Evolutionary conservation across 1,140 invertebrate species (phyloP).

Genomic region (Aphelinus atriplicis): DNA sequence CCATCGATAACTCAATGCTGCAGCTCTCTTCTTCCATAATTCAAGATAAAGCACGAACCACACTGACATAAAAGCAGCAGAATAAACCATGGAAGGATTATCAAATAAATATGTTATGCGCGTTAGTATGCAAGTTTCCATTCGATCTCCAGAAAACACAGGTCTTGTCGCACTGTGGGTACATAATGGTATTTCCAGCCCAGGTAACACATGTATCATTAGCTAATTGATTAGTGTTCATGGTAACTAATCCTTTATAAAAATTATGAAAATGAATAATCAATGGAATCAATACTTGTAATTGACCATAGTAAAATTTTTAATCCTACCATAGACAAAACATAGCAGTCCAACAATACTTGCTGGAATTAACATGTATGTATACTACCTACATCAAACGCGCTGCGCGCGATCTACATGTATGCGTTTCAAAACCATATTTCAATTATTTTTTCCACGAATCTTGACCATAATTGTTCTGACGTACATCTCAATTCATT

Average conservation of each 20-base stretch:
- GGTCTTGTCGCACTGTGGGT: constrained; percentile 79
- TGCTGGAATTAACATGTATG: constrained; percentile 83
- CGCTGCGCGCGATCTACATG: no score
- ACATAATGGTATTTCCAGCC: constrained; percentile 73
- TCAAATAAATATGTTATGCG: constrained; percentile 93
- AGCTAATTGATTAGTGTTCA: constrained; percentile 67
- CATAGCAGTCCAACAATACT: constrained; percentile 81
- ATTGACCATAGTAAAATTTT: no score
- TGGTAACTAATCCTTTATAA: constrained; percentile 60
- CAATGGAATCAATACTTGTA: no score
- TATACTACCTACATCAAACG: no score
- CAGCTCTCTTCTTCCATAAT: constrained; percentile 93
- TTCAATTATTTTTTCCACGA: no score
- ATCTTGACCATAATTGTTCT: no score
- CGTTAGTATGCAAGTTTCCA: constrained; percentile 87
- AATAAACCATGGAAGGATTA: constrained; percentile 92
- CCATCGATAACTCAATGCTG: constrained; percentile 91
- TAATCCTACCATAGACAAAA: constrained; percentile 75
- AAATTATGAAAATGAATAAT: background rate
- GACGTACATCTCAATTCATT: no score
- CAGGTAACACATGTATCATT: constrained; percentile 70
- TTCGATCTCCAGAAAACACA: constrained; percentile 89
- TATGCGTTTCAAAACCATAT: no score
- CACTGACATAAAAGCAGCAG: constrained; percentile 96
- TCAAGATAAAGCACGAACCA: constrained; percentile 93